A percentile compares a stretch with the other conserved stretches of the same genome.
Conservation (phyloP, 2,113 vertebrate species). For the Apistogramma diplotaenia region DNA sequence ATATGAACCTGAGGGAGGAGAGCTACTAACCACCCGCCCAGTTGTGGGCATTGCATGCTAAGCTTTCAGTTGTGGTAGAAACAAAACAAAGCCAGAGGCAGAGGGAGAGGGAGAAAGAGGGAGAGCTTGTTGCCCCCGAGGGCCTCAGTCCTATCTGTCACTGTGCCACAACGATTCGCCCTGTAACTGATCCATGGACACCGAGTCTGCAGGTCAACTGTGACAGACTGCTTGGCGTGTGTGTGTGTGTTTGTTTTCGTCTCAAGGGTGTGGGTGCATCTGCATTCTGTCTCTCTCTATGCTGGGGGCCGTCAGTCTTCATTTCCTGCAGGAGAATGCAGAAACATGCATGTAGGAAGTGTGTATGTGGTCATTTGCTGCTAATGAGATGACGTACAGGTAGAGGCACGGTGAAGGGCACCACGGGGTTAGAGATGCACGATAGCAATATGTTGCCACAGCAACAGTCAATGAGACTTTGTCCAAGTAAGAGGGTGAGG, state of each 20-base stretch:
- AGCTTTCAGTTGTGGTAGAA: conserved; percentile 13
- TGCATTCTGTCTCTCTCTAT: conserved; percentile 49
- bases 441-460: conserved; percentile 63
- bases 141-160: conserved; percentile 54
- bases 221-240: conserved; percentile 36
- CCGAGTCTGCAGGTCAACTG: conserved; percentile 57
- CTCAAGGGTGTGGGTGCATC: conserved; percentile 6
- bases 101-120: background rate
- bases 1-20: background rate
- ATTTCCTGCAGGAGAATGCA: background rate
- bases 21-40: background rate
- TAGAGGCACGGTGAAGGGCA: conserved; percentile 37
- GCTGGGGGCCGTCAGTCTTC: conserved; percentile 29
- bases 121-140: conserved; percentile 33
- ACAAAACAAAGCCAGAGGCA: conserved; percentile 31
- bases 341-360: background rate
- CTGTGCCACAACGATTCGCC: conserved; percentile 38
- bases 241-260: background rate
- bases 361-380: background rate
- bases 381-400: conserved; percentile 60
- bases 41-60: background rate
- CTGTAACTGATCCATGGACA: conserved; percentile 62
- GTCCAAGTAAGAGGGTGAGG: conserved; percentile 52
- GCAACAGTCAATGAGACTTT: conserved; percentile 72
- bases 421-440: conserved; percentile 52